Percentiles rank a stretch among this genome's conserved stretches.
phyloP scores from a whole-genome alignment of 2,888 invertebrate species.

The Camptogramma bilineatum region DNA sequence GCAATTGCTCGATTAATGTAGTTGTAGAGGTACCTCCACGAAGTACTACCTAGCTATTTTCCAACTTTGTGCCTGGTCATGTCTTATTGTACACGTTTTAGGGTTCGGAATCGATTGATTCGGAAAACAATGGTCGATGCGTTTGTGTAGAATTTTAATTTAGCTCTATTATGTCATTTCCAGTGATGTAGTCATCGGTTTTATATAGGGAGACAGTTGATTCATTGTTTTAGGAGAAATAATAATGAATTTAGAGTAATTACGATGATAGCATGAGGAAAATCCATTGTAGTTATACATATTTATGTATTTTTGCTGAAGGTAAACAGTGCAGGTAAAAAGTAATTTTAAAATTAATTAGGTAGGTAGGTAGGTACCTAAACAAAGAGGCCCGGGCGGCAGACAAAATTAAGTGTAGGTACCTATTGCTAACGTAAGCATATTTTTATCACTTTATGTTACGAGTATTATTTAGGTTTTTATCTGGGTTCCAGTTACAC shows the following conservation, averaged over 20 bases:
- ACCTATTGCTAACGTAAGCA: too few species aligned
- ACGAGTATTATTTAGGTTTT: too few species aligned
- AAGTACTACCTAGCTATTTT: constrained; percentile 4
- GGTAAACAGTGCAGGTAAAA: too few species aligned
- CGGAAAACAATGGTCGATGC: constrained; percentile 28
- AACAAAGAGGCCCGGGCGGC: too few species aligned
- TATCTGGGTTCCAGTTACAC: too few species aligned
- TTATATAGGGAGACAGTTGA: constrained; percentile 18
- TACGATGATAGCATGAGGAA: background rate
- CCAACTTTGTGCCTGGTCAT: constrained; percentile 2
- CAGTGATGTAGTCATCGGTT: constrained; percentile 17
- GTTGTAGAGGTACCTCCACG: constrained; percentile 4
- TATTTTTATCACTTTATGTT: too few species aligned
- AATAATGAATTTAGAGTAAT: background rate
- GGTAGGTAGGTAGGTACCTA: too few species aligned
- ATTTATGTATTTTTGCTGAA: too few species aligned
- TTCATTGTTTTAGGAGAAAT: constrained; percentile 1
- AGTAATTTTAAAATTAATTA: too few species aligned
- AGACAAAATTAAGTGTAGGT: too few species aligned
- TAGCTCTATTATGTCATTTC: constrained; percentile 32
- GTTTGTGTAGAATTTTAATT: constrained; percentile 40
- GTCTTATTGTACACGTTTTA: constrained; percentile 6
- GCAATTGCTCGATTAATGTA: constrained; percentile 29
- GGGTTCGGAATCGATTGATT: constrained; percentile 21
- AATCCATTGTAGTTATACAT: background rate